Percentiles rank a stretch among this genome's conserved stretches.
phyloP scores from a whole-genome alignment of 2,797 vertebrate genomes.

The Syndactyla subalaris region DNA sequence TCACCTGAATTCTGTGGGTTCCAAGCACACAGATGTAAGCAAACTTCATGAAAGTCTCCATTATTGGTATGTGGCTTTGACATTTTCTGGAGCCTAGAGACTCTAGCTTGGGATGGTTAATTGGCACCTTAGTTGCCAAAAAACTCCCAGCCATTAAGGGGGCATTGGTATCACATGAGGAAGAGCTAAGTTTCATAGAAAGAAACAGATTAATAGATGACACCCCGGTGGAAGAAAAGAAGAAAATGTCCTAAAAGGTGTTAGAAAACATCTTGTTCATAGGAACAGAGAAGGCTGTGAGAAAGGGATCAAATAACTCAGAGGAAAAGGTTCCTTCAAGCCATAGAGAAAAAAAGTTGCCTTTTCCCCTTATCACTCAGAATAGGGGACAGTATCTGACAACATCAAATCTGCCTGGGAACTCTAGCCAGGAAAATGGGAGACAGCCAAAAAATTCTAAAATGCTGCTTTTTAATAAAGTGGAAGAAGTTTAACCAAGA shows the following conservation, averaged over 20 bases:
- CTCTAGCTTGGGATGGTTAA: background rate
- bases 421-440: conserved; percentile 3
- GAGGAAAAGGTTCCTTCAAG: background rate
- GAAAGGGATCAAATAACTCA: background rate
- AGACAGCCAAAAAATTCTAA: conserved; percentile 38
- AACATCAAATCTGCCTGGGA: conserved; percentile 18
- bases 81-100: background rate
- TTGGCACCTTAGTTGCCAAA: background rate
- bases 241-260: background rate
- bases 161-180: background rate
- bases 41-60: conserved; percentile 23
- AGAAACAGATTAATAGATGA: background rate
- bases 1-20: conserved; percentile 29
- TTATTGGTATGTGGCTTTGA: conserved; percentile 25
- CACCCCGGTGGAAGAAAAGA: background rate
- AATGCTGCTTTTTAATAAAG: conserved; percentile 13
- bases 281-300: background rate
- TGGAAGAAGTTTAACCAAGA: background rate
- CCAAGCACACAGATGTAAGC: background rate
- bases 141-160: background rate
- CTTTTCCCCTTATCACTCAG: background rate
- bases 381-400: conserved; percentile 11
- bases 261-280: background rate
- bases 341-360: background rate
- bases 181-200: background rate